phyloP scores from a whole-genome alignment of 2,888 invertebrate species.

The Tricholauxania praeusta region DNA sequence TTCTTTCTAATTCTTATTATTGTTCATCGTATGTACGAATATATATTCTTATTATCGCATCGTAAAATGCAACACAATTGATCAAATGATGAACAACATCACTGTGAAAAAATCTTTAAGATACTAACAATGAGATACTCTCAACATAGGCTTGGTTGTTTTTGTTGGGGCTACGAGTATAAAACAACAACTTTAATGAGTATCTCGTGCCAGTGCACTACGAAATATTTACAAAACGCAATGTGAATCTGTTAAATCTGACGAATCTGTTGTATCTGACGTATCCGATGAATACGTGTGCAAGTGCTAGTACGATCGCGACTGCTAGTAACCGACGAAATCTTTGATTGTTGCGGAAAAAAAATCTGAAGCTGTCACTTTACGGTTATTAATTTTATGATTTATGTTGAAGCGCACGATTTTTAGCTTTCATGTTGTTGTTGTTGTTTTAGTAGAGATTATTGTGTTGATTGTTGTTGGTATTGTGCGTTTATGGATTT shows the following conservation, averaged over 20 bases:
- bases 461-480: constrained; percentile 43
- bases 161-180: background rate
- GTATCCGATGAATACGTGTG: constrained; percentile 1
- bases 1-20: background rate
- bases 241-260: background rate
- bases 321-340: constrained; percentile 17
- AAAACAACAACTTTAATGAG: constrained; percentile 10
- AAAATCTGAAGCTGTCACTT: constrained; percentile 63
- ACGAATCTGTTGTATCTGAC: constrained; percentile 4
- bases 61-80: background rate
- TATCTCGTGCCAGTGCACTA: constrained; percentile 23
- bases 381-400: constrained; percentile 68
- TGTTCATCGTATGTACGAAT: background rate
- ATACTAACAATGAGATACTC: background rate
- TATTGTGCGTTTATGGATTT: constrained; percentile 56
- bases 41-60: background rate
- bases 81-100: background rate
- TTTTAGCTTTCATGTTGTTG: constrained; percentile 45
- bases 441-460: constrained; percentile 29
- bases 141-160: no score
- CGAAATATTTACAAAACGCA: background rate
- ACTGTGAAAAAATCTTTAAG: constrained; percentile 8
- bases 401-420: constrained; percentile 63
- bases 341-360: constrained; percentile 35
- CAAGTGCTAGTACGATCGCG: constrained; percentile 17